Percentiles rank a stretch among this genome's conserved stretches.
Evolutionary conservation across 2,113 vertebrate genomes (phyloP).

Genomic region (Bucco capensis): DNA sequence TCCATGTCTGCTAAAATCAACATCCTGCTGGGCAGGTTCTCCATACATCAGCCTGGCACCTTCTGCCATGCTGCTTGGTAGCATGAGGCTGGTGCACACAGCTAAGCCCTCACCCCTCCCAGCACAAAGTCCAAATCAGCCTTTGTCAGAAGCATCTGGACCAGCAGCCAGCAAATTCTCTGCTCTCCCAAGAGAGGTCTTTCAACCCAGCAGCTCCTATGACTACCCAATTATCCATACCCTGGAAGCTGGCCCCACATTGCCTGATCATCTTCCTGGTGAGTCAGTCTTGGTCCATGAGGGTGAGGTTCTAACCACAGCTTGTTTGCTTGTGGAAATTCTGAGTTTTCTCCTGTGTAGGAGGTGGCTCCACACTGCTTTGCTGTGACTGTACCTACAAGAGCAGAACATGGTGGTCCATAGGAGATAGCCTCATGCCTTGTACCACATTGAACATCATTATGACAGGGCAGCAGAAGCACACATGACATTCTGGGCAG

Average conservation of each 20-base stretch:
- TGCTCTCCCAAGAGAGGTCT: background rate
- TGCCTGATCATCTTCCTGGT: background rate
- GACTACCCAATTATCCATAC: background rate
- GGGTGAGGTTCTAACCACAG: background rate
- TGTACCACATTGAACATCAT: rapidly evolving
- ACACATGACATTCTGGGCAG: background rate
- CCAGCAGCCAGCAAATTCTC: background rate
- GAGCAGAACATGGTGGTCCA: background rate
- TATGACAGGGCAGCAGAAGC: background rate
- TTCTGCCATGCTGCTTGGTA: background rate
- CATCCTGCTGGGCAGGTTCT: background rate
- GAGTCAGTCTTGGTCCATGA: background rate
- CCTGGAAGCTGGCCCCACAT: background rate
- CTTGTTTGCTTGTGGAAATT: background rate
- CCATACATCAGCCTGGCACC: background rate
- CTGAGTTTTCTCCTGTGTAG: background rate
- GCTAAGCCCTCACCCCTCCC: background rate
- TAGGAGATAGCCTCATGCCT: background rate
- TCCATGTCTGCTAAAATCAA: rapidly evolving
- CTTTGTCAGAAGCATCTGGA: background rate
- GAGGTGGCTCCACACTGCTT: background rate
- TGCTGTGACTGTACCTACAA: background rate
- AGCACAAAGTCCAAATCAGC: background rate
- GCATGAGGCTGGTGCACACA: background rate
- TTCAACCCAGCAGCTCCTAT: background rate